A percentile compares a stretch with the other conserved stretches of the same genome.
These are phyloP conservation scores for Episyrphus balteatus DNA, from an alignment of 1,140 invertebrate species.

Conservation along the genomic window DNA sequence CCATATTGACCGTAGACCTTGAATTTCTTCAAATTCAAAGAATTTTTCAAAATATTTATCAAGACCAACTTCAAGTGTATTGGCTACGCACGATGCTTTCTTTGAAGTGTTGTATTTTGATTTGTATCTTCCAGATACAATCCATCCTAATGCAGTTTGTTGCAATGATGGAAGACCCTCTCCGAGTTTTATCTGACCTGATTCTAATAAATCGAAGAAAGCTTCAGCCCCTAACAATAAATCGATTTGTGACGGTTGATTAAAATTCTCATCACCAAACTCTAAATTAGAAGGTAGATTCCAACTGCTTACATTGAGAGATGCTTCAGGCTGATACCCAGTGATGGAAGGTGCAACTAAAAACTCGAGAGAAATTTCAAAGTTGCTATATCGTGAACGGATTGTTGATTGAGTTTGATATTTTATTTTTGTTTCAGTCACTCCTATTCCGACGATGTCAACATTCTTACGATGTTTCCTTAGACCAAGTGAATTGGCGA, in stretches of 20 bases:
- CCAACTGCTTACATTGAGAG: constrained; percentile 1
- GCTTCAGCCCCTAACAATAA: constrained; percentile 19
- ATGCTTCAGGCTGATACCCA: constrained; percentile 7
- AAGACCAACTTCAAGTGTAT: background rate
- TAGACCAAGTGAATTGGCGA: background rate
- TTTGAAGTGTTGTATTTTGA: no score
- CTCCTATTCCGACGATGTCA: background rate
- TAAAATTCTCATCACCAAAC: constrained; percentile 21
- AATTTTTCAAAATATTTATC: constrained; percentile 1
- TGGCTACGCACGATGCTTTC: no score
- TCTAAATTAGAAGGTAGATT: constrained; percentile 13
- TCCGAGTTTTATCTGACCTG: constrained; percentile 15
- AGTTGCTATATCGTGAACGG: background rate
- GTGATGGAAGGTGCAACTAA: constrained; percentile 6
- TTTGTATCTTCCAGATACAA: constrained; percentile 6
- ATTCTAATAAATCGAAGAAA: constrained; percentile 22
- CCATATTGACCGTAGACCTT: background rate
- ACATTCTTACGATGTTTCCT: no score
- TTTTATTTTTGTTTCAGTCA: constrained; percentile 1
- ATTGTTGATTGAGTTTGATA: background rate
- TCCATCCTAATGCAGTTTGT: constrained; percentile 29
- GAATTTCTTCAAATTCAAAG: constrained; percentile 22
- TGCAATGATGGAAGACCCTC: constrained; percentile 13
- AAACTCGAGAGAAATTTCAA: constrained; percentile 1
- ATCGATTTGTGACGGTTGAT: constrained; percentile 14